phyloP scores from a whole-genome alignment of 2,888 invertebrate species.

The Cosmorhoe ocellata region DNA sequence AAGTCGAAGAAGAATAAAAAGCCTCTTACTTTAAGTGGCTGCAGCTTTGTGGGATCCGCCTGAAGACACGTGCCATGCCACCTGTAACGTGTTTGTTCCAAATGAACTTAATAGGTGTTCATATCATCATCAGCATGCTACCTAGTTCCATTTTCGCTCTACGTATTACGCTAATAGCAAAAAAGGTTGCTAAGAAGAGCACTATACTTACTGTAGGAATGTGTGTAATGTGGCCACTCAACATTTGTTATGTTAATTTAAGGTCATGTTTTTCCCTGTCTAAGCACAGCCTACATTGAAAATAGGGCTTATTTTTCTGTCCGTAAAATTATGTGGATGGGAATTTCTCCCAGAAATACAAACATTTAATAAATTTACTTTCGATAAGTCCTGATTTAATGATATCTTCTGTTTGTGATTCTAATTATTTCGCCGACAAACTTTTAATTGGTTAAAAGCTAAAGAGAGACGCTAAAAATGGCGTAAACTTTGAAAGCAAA shows the following conservation, averaged over 20 bases:
- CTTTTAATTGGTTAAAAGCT: slow-evolving; percentile 31
- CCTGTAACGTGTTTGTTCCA: slow-evolving; percentile 27
- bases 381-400: slow-evolving; percentile 10
- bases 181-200: too few species aligned
- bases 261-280: too few species aligned
- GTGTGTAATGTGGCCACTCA: too few species aligned
- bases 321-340: too few species aligned
- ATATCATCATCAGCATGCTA: too few species aligned
- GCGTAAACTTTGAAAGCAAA: background rate
- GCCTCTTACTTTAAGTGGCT: slow-evolving; percentile 44
- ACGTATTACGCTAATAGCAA: too few species aligned
- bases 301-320: too few species aligned
- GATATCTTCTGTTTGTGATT: slow-evolving; percentile 21
- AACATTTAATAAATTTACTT: background rate
- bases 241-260: too few species aligned
- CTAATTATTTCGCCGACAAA: slow-evolving; percentile 23
- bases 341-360: background rate
- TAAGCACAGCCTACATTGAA: too few species aligned
- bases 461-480: slow-evolving; percentile 2
- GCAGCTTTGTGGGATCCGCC: slow-evolving; percentile 38
- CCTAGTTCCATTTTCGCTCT: too few species aligned
- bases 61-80: slow-evolving; percentile 31
- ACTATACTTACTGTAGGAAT: too few species aligned
- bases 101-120: background rate
- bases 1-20: slow-evolving; percentile 45